phyloP scores from a whole-genome alignment of 2,888 invertebrate species.

The Zonitis immaculata region DNA sequence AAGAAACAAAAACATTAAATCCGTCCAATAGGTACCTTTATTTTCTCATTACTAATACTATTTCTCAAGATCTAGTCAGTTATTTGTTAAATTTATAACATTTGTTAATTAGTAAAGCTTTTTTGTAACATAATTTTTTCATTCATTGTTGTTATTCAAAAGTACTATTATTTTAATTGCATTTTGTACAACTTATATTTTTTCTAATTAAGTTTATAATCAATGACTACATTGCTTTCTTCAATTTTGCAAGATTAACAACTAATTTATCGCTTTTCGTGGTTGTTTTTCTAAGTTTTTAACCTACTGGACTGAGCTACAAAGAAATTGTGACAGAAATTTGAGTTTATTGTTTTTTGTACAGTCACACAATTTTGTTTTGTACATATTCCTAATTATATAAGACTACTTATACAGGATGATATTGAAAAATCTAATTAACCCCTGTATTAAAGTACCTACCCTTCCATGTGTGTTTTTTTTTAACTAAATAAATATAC shows the following conservation, averaged over 20 bases:
- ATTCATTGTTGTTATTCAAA: too few relatives aligned
- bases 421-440: not conserved
- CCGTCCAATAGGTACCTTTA: slow-evolving; percentile 5
- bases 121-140: too few relatives aligned
- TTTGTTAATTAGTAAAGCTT: too few relatives aligned
- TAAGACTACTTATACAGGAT: not conserved
- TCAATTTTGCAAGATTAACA: too few relatives aligned
- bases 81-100: too few relatives aligned
- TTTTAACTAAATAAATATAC: slow-evolving; percentile 36
- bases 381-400: slow-evolving; percentile 8
- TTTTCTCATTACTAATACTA: not conserved
- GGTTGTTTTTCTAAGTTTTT: not conserved
- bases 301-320: not conserved
- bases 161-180: too few relatives aligned
- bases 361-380: slow-evolving; percentile 12
- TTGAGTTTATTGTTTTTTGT: slow-evolving; percentile 12
- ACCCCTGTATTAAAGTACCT: slow-evolving; percentile 6
- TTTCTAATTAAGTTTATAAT: too few relatives aligned
- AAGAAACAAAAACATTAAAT: too few relatives aligned
- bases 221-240: too few relatives aligned
- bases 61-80: too few relatives aligned
- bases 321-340: slow-evolving; percentile 9
- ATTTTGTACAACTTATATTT: too few relatives aligned
- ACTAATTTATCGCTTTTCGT: not conserved
- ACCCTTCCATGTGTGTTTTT: slow-evolving; percentile 31